These are phyloP conservation scores for Sciurus carolinensis DNA, from an alignment of 2,797 vertebrate species.

Conservation along the genomic window DNA sequence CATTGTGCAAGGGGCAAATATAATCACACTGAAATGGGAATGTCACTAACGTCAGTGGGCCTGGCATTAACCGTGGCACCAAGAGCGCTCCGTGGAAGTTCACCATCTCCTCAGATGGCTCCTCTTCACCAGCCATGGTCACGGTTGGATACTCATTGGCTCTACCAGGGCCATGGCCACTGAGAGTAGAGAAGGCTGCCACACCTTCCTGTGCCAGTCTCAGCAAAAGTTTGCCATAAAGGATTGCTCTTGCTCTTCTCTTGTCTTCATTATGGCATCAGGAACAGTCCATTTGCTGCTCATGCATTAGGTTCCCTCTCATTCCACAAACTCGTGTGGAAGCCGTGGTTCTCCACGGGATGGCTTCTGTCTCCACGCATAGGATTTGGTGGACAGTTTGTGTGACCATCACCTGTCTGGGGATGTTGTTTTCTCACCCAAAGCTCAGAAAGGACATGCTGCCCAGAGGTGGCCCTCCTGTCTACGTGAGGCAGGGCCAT, in stretches of 20 bases:
- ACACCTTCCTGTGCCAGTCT: too few relatives aligned
- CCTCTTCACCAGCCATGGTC: too few relatives aligned
- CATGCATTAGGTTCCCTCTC: neutral
- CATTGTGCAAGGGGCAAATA: neutral
- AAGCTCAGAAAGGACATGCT: neutral
- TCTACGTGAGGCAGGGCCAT: too few relatives aligned
- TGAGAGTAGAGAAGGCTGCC: neutral
- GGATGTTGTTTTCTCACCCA: neutral
- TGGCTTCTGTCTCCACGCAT: neutral
- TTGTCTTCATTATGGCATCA: neutral
- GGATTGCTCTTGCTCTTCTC: neutral
- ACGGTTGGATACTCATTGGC: too few relatives aligned
- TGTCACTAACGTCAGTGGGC: neutral
- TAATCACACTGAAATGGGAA: neutral
- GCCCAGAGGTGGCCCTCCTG: too few relatives aligned
- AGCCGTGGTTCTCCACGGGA: neutral
- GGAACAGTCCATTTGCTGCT: neutral
- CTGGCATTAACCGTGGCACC: too few relatives aligned
- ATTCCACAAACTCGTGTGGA: neutral
- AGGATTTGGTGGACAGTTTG: too few relatives aligned
- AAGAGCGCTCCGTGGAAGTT: too few relatives aligned
- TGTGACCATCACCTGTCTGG: accelerated
- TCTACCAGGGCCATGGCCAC: neutral
- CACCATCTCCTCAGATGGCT: too few relatives aligned
- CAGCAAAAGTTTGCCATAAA: too few relatives aligned